These are phyloP conservation scores for Tichodroma muraria DNA, from an alignment of 2,113 vertebrate species.

Conservation along the genomic window DNA sequence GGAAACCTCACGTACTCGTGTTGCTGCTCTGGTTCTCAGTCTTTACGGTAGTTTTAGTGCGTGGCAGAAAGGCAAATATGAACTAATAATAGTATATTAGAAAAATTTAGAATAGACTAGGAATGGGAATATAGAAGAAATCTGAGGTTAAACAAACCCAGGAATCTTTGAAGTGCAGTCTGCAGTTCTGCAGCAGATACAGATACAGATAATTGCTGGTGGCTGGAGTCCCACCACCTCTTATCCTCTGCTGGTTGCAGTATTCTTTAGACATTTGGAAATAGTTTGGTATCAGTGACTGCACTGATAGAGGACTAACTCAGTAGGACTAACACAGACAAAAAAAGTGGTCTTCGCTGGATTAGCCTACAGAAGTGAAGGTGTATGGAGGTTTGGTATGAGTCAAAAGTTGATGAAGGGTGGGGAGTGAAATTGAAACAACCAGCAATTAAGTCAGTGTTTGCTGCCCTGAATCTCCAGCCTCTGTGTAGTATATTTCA, in stretches of 20 bases:
- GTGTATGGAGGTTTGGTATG: not conserved
- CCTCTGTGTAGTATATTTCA: not conserved
- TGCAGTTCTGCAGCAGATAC: not conserved
- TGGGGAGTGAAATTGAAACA: not conserved
- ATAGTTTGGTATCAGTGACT: not conserved
- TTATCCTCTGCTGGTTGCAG: not conserved
- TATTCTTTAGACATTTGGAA: not conserved
- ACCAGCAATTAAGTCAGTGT: not conserved
- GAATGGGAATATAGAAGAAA: not conserved
- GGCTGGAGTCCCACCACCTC: not conserved
- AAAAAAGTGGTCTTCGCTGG: not conserved
- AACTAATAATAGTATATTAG: not conserved
- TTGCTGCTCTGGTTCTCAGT: not conserved
- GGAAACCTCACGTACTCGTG: accelerated
- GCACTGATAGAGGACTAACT: not conserved
- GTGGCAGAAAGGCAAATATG: not conserved
- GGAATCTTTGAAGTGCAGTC: not conserved
- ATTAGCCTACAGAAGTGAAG: not conserved
- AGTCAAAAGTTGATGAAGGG: not conserved
- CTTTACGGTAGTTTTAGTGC: not conserved
- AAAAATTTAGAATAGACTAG: not conserved
- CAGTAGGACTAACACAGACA: not conserved
- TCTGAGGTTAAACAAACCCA: not conserved
- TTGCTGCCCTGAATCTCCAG: not conserved
- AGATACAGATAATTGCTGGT: accelerated